Conservation (phyloP, 2,113 vertebrate species). For the Motacilla alba region DNA sequence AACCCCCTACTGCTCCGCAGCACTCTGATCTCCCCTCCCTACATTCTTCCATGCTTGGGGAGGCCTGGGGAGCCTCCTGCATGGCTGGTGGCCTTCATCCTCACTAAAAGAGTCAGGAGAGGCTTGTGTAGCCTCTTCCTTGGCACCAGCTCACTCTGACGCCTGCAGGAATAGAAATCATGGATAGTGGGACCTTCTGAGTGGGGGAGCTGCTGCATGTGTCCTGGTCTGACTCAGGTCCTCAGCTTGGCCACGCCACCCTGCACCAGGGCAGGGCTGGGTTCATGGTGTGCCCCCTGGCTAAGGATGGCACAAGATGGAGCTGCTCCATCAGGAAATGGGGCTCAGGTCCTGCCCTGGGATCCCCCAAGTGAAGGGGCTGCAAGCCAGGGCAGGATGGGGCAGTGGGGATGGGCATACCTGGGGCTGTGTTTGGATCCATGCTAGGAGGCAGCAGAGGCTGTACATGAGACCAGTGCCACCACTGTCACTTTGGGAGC, state of each 20-base stretch:
- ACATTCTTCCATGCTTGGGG: no score
- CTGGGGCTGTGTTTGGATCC: neutral
- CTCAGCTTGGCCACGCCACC: neutral
- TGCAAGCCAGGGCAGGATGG: neutral
- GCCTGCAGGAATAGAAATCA: neutral
- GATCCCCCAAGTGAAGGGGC: neutral
- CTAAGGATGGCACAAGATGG: neutral
- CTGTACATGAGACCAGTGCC: neutral
- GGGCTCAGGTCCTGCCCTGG: neutral
- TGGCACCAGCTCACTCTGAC: neutral
- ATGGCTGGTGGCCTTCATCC: neutral
- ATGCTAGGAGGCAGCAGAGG: rapidly evolving
- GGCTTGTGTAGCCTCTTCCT: neutral
- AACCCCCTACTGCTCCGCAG: neutral
- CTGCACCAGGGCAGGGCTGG: rapidly evolving
- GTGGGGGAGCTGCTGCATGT: neutral
- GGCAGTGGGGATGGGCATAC: neutral
- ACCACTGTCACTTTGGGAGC: neutral
- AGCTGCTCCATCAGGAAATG: neutral
- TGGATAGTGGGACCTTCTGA: rapidly evolving
- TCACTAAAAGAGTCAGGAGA: neutral
- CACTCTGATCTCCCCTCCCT: neutral
- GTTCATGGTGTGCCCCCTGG: rapidly evolving
- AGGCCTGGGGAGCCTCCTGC: neutral
- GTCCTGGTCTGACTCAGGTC: neutral